Percentiles rank a stretch among this genome's conserved stretches.
phyloP scores from a whole-genome alignment of 2,888 invertebrate species.

The Leptinotarsa peninsularis region DNA sequence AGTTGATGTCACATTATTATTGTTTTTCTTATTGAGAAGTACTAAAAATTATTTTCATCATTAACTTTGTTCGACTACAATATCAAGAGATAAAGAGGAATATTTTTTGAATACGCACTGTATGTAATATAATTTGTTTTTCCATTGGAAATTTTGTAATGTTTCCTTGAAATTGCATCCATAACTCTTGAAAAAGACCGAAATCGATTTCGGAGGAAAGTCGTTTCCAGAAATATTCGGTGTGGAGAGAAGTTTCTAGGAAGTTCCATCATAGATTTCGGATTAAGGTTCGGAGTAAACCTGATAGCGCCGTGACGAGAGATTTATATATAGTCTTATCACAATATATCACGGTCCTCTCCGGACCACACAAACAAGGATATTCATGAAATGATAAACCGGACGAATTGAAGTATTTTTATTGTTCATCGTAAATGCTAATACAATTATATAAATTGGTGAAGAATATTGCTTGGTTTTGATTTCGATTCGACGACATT shows the following conservation, averaged over 20 bases:
- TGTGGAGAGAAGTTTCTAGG: not conserved
- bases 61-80: no score
- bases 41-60: no score
- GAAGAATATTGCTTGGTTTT: no score
- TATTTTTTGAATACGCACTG: no score
- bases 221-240: not conserved
- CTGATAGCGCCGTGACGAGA: conserved; percentile 9
- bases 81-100: no score
- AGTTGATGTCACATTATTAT: no score
- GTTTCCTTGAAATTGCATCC: not conserved
- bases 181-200: not conserved
- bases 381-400: not conserved
- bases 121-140: not conserved
- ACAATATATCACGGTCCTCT: not conserved
- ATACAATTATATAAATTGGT: no score
- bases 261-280: conserved; percentile 14
- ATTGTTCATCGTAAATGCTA: no score
- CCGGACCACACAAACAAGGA: conserved; percentile 7
- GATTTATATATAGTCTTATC: conserved; percentile 9
- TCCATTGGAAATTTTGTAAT: not conserved
- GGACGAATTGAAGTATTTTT: no score
- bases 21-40: no score
- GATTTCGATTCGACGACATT: no score
- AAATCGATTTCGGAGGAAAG: not conserved
- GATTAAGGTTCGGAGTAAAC: conserved; percentile 13